These are phyloP conservation scores for Saguinus midas DNA, from an alignment of 2,113 vertebrate genomes.

Conservation along the genomic window DNA sequence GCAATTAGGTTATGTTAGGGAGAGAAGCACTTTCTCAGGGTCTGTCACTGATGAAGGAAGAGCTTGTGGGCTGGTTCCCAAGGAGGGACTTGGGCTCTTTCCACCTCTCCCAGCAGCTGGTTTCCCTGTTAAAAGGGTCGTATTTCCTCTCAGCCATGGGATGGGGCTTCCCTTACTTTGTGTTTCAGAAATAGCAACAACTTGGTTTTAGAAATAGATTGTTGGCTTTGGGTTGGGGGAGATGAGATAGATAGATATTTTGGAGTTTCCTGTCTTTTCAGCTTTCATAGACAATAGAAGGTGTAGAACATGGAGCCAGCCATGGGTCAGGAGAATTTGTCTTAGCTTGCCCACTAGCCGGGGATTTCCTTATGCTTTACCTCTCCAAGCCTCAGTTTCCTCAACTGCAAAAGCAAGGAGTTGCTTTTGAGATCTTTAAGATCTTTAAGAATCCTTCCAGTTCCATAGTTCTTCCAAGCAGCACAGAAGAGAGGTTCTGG, in stretches of 20 bases:
- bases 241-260: neutral
- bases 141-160: neutral
- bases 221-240: neutral
- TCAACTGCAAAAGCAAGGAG: neutral
- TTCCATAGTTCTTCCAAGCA: neutral
- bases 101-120: neutral
- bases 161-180: neutral
- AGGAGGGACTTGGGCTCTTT: neutral
- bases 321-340: neutral
- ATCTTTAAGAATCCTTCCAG: neutral
- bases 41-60: conserved; percentile 3
- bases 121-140: neutral
- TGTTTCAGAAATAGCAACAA: neutral
- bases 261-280: neutral
- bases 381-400: neutral
- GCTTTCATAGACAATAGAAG: neutral
- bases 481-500: neutral
- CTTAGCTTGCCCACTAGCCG: neutral
- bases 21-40: neutral
- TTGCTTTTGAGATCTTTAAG: too few species aligned
- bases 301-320: neutral
- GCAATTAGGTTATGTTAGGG: neutral
- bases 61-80: neutral
- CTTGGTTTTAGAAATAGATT: conserved; percentile 27
- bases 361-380: neutral